phyloP scores from a whole-genome alignment of 2,888 invertebrate genomes.

The Protophormia terraenovae region DNA sequence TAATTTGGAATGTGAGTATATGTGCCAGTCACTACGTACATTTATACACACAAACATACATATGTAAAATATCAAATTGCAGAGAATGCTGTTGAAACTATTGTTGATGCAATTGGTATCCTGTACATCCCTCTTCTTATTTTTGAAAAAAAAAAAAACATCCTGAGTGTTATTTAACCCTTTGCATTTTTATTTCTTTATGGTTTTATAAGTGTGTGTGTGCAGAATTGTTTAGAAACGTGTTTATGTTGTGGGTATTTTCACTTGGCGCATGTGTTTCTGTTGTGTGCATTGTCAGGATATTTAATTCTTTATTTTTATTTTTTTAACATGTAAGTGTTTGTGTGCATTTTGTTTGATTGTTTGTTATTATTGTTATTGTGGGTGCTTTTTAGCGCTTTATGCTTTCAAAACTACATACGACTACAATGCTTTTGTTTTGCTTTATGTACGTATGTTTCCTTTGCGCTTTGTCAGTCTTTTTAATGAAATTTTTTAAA shows the following conservation, averaged over 20 bases:
- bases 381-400: slow-evolving; percentile 65
- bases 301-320: slow-evolving; percentile 19
- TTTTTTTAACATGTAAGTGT: neutral
- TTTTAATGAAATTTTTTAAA: slow-evolving; percentile 56
- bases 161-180: slow-evolving; percentile 50
- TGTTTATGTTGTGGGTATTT: neutral
- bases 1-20: neutral
- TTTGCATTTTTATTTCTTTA: slow-evolving; percentile 19
- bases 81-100: slow-evolving; percentile 52
- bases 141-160: too few species aligned
- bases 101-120: slow-evolving; percentile 63
- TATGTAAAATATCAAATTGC: slow-evolving; percentile 65
- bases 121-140: slow-evolving; percentile 49
- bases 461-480: slow-evolving; percentile 54
- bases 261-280: slow-evolving; percentile 63
- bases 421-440: slow-evolving; percentile 20
- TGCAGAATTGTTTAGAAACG: neutral
- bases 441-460: neutral
- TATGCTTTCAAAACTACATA: slow-evolving; percentile 28
- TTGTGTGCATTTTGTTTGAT: slow-evolving; percentile 50
- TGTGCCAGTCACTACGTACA: neutral
- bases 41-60: too few species aligned
- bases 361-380: slow-evolving; percentile 55
- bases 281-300: slow-evolving; percentile 43
- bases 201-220: neutral